Evolutionary conservation across 2,797 vertebrate species (phyloP).

Genomic region (Eleutherodactylus coqui): DNA sequence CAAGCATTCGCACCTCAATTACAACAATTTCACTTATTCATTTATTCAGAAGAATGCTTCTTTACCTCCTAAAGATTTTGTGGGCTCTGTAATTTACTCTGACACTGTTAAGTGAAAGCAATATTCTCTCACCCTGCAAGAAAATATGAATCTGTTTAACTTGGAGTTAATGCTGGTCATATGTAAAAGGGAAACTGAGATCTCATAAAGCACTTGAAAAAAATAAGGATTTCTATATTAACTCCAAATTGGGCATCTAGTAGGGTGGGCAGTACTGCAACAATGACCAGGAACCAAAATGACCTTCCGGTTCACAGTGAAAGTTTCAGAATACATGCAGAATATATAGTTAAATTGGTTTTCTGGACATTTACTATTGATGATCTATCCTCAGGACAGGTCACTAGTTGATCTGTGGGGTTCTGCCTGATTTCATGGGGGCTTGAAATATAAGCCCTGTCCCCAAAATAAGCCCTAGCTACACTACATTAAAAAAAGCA

Average conservation of each 20-base stretch:
- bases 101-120: slow-evolving; percentile 63
- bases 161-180: slow-evolving; percentile 44
- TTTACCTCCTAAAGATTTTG: slow-evolving; percentile 60
- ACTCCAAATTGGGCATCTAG: neutral
- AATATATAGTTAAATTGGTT: too few relatives aligned
- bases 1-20: slow-evolving; percentile 48
- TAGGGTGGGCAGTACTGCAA: too few relatives aligned
- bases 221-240: neutral
- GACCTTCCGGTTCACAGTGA: too few relatives aligned
- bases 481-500: too few relatives aligned
- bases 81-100: slow-evolving; percentile 58
- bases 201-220: neutral
- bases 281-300: neutral
- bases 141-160: slow-evolving; percentile 46
- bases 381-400: too few relatives aligned
- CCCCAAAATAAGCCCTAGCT: too few relatives aligned
- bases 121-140: slow-evolving; percentile 62
- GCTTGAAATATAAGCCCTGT: too few relatives aligned
- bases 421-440: too few relatives aligned
- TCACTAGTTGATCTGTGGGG: too few relatives aligned
- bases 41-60: slow-evolving; percentile 50
- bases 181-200: neutral
- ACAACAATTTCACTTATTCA: slow-evolving; percentile 50
- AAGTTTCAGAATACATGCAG: too few relatives aligned
- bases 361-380: too few relatives aligned